phyloP scores from a whole-genome alignment of 2,888 invertebrate species.

The Agrotis puta region DNA sequence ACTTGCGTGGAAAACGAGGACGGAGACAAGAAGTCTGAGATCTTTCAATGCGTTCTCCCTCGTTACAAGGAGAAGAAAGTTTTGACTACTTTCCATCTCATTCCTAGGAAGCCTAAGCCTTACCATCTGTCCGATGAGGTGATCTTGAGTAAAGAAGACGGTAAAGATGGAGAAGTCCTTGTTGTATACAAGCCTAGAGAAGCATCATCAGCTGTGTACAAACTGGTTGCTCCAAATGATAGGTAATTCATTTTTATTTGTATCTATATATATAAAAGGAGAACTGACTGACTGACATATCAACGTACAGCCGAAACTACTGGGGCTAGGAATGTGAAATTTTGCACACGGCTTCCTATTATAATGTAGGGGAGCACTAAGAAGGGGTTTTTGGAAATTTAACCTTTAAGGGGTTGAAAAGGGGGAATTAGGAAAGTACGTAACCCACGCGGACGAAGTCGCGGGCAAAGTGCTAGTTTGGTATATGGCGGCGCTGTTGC shows the following conservation, averaged over 20 bases:
- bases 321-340: too few species aligned
- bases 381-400: too few species aligned
- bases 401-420: too few species aligned
- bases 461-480: too few species aligned
- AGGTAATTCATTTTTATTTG: conserved; percentile 42
- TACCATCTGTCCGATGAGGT: conserved; percentile 71
- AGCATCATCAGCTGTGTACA: conserved; percentile 78
- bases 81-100: conserved; percentile 65
- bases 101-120: conserved; percentile 52
- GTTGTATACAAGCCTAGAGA: conserved; percentile 81
- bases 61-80: conserved; percentile 81
- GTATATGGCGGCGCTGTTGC: too few species aligned
- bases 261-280: too few species aligned
- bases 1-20: conserved; percentile 74
- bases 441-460: too few species aligned
- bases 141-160: conserved; percentile 72
- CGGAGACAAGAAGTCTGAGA: conserved; percentile 79
- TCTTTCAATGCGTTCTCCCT: conserved; percentile 81
- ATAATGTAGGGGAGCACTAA: too few species aligned
- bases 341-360: too few species aligned
- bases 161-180: conserved; percentile 78
- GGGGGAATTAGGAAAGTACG: too few species aligned
- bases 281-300: too few species aligned
- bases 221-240: conserved; percentile 64
- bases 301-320: too few species aligned